A percentile compares a stretch with the other conserved stretches of the same genome.
Conservation (phyloP, 2,888 invertebrate genomes). For the Stictocephala bisonia region DNA sequence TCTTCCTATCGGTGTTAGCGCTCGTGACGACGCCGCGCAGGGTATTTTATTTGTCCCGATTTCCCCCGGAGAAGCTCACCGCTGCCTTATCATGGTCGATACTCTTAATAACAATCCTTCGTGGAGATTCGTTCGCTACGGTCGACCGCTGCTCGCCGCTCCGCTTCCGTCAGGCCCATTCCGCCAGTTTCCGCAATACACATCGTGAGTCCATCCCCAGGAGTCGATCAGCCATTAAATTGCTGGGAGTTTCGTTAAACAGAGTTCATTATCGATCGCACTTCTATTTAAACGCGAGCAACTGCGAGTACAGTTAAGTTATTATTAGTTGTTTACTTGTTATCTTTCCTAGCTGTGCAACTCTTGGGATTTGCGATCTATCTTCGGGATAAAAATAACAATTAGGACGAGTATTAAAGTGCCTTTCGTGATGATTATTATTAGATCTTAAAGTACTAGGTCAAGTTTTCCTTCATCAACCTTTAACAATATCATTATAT, state of each 20-base stretch:
- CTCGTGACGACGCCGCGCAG: conserved; percentile 30
- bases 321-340: too few species aligned
- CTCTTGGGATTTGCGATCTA: too few species aligned
- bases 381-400: too few species aligned
- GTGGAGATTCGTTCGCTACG: conserved; percentile 17
- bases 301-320: not conserved
- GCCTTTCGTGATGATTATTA: too few species aligned
- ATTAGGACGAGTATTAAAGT: too few species aligned
- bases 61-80: not conserved
- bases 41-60: conserved; percentile 26
- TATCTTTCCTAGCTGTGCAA: too few species aligned
- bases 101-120: conserved; percentile 26
- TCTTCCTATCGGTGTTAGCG: conserved; percentile 19
- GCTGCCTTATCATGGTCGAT: conserved; percentile 24
- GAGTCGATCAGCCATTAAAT: conserved; percentile 35
- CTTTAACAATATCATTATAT: too few species aligned
- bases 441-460: too few species aligned
- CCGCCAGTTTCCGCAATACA: conserved; percentile 25
- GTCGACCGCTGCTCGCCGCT: not conserved
- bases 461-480: too few species aligned
- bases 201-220: conserved; percentile 25
- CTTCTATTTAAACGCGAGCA: too few species aligned
- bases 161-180: conserved; percentile 25
- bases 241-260: conserved; percentile 17
- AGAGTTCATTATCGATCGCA: not conserved